A percentile compares a stretch with the other conserved stretches of the same genome.
phyloP scores from a whole-genome alignment of 2,113 vertebrate genomes.

The Oncorhynchus masou region DNA sequence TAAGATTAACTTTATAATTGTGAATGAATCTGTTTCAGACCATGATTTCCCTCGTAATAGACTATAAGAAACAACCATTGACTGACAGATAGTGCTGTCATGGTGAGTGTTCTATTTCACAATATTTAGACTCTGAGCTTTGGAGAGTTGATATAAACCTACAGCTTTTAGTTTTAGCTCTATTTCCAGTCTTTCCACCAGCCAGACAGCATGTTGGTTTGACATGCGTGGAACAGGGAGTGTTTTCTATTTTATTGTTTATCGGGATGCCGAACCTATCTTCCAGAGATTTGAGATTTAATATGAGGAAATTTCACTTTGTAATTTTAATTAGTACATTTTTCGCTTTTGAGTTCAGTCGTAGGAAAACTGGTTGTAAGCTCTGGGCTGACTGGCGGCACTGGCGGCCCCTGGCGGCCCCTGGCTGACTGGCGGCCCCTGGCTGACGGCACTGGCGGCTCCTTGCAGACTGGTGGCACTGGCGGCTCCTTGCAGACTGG shows the following conservation, averaged over 20 bases:
- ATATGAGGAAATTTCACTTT: constrained; percentile 4
- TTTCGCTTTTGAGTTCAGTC: constrained; percentile 2
- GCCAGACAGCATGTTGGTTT: not conserved
- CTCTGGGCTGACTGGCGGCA: too few relatives aligned
- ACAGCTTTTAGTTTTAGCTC: not conserved
- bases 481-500: too few relatives aligned
- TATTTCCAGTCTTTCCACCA: not conserved
- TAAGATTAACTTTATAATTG: not conserved
- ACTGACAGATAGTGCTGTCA: not conserved
- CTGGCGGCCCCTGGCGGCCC: too few relatives aligned
- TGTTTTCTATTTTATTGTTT: constrained; percentile 4
- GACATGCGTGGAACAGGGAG: not conserved
- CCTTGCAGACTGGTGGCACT: too few relatives aligned
- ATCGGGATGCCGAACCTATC: not conserved
- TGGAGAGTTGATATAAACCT: not conserved
- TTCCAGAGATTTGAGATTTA: not conserved
- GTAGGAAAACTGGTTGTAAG: constrained; percentile 12
- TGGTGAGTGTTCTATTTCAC: not conserved
- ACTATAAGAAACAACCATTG: not conserved
- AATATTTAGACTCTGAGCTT: not conserved
- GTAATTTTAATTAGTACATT: constrained; percentile 19
- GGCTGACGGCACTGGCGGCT: too few relatives aligned
- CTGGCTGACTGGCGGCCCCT: too few relatives aligned
- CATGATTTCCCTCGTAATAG: not conserved
- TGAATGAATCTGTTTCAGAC: not conserved